phyloP scores from a whole-genome alignment of 92 coral and sea anemone genomes.

The Palythoa heliodiscus region DNA sequence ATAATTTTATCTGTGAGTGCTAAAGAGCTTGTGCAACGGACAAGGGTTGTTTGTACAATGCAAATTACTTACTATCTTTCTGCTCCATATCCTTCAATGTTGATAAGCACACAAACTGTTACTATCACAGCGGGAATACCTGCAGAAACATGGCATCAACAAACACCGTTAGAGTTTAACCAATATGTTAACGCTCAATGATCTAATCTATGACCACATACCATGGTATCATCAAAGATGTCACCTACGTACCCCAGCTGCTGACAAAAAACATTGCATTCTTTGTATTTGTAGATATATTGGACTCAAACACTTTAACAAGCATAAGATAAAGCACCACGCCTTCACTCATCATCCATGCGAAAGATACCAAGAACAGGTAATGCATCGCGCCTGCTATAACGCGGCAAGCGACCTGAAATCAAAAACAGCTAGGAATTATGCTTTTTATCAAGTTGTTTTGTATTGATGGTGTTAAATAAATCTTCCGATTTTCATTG shows the following conservation, averaged over 20 bases:
- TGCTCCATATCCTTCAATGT: conserved; percentile 35
- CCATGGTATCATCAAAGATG: too few species aligned
- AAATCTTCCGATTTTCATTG: too few species aligned
- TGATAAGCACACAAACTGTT: conserved; percentile 12
- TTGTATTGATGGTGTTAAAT: too few species aligned
- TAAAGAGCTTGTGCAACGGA: too few species aligned
- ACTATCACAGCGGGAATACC: conserved; percentile 32
- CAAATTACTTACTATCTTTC: conserved; percentile 5
- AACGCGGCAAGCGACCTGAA: conserved; percentile 51
- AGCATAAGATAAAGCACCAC: conserved; percentile 60
- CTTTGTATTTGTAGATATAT: conserved; percentile 44
- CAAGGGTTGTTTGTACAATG: background rate
- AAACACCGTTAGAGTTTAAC: background rate
- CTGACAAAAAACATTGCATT: conserved; percentile 51
- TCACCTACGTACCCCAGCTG: conserved; percentile 54
- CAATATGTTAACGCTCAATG: background rate
- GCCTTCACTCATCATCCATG: conserved; percentile 66
- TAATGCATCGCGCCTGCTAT: conserved; percentile 59
- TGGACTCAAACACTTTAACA: conserved; percentile 58
- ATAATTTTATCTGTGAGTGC: too few species aligned
- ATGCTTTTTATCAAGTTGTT: too few species aligned
- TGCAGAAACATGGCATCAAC: background rate
- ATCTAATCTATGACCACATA: too few species aligned
- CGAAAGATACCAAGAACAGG: conserved; percentile 54
- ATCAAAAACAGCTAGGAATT: background rate